Evolutionary conservation across 2,888 invertebrate species (phyloP), one percentile per base, ranked within the genome.

Genomic region (Trachelus troglodyta): DNA sequence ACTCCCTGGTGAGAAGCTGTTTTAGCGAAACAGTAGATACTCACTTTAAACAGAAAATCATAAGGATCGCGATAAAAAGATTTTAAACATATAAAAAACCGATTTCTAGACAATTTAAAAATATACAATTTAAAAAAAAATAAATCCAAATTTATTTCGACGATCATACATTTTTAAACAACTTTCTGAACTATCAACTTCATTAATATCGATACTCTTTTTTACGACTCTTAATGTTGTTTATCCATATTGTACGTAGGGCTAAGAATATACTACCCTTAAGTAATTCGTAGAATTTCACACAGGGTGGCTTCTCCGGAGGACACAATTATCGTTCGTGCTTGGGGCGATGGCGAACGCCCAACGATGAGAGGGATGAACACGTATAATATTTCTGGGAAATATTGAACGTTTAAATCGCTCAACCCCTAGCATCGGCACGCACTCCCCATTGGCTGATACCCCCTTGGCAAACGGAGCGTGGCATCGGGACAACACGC

Each of bases 401-500:
- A 84, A 82, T 84, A 83, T 85, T 82, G 83, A 81, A 85, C 81
- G 81, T 79, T 83, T 83, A 82, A 84, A 84, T 83, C 85, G 83
- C 77, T 74, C 56, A 77, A 80, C 75, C 80, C 79, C 76, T 77
- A 74, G 80, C 81, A 82, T 80, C 82, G 81, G 83, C 83, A 83
- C 83, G 83, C 79, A 77, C 80, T 71, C 74, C 79, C 76, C 81
- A 77, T 79, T 75, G 56, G 69, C 69, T 75, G 76, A 73, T 69
- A 73, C 69, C 69, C 71, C 79, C 76, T 79, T 69, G 79, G 81
- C 84, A 86, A 87, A 87, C 85, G 84, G 85, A 86, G 75, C 74
- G 77, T 74, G 77, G 84, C 83, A 85, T 85, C 81, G 79, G 82
- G 81, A 78, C 80, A 83, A 83, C 89, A 89, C 88, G 89, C 87